Base-by-base conservation (phyloP, 2,113 vertebrate genomes). In the Zosterops lateralis region DNA sequence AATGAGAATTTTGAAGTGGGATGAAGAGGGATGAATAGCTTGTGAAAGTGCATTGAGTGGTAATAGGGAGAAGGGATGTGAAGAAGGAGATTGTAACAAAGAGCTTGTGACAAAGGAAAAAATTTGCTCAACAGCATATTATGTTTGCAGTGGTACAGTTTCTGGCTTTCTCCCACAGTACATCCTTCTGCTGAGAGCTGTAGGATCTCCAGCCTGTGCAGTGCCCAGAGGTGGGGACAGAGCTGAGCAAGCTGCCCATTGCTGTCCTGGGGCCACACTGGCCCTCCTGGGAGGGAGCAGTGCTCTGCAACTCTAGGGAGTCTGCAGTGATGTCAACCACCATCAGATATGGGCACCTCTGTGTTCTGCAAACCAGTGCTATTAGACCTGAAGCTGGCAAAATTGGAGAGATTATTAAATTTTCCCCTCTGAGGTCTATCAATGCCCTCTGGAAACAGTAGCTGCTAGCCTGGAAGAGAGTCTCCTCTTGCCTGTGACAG, bases 231-330 rank as follows among this genome's bases (percentile, higher is more conserved):
- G 14, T 44, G 29, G 34, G 44, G 14, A 17, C 28, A 10, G 38
- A 51, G 51, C 56, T 2, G 5, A 36, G 64, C n/a, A 16, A 76
- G 67, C 4, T 61, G 70, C 19, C 56, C 15, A 0, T 4, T 3
- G 3, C 36, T 47, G 42, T 34, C 40, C 20, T 67, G 58, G 21
- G 29, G n/a, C 48, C 54, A 0, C 0, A 0, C 45, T 36, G 75
- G 10, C 28, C 18, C 20, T n/a, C 14, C 0, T 21, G 56, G 34
- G 31, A 34, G n/a, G 5, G 13, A 74, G n/a, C 26, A 10, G 31
- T 5, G 12, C 77, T 42, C 26, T n/a, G 47, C 47, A 31, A 0
- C 36, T 26, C 42, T 0, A 0, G 9, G 12, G 31, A 16, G 11
- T 12, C 18, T 68, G 21, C 45, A 32, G 20, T 13, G 16, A 4